Conservation (phyloP, 2,113 vertebrate genomes). For the Elgaria multicarinata region DNA sequence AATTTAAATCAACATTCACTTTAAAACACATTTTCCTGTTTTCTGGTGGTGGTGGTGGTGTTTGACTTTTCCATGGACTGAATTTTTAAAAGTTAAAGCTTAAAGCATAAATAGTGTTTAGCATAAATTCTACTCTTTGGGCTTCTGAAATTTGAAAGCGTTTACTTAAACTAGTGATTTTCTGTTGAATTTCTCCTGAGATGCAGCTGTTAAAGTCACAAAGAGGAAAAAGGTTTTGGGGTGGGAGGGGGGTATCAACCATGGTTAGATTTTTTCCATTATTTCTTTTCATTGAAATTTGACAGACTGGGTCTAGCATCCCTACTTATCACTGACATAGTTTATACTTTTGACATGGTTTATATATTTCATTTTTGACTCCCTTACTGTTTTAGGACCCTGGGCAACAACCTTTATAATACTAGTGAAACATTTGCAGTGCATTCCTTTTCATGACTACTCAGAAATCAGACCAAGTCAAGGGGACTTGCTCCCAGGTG, state of each 20-base stretch:
- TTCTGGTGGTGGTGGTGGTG: no score
- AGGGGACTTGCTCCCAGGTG: no score
- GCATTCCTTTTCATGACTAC: no score
- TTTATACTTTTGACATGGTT: neutral
- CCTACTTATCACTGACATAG: neutral
- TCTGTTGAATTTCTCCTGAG: no score
- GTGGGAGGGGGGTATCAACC: no score
- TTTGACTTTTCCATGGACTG: neutral
- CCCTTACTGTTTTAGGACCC: no score
- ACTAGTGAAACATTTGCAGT: no score
- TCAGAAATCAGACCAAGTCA: no score
- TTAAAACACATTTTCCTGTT: accelerated
- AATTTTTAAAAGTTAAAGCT: neutral
- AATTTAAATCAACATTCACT: neutral
- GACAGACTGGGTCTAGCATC: neutral
- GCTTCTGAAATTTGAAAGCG: neutral
- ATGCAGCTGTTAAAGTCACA: neutral
- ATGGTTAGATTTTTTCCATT: neutral
- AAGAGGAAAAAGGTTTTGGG: neutral
- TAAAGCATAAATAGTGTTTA: neutral
- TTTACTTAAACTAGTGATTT: neutral
- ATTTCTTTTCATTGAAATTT: neutral
- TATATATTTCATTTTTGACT: neutral
- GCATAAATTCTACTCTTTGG: neutral
- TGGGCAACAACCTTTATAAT: no score